Conservation (phyloP, 2,113 vertebrate genomes). For the Delphinus delphis region DNA sequence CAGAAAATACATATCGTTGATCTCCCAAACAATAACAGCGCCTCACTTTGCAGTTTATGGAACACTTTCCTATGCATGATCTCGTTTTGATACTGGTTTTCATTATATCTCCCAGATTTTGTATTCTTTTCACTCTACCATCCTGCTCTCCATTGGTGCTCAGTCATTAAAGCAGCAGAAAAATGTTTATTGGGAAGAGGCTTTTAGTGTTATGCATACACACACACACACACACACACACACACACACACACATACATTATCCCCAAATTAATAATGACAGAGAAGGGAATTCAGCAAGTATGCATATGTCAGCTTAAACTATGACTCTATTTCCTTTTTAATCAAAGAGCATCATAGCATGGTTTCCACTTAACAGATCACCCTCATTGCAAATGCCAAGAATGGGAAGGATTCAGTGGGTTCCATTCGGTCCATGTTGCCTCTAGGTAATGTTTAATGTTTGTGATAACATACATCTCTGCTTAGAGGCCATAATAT, state of each 20-base stretch:
- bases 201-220: not conserved
- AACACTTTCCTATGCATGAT: not conserved
- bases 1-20: not conserved
- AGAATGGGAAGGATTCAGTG: not conserved
- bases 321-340: not conserved
- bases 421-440: not conserved
- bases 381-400: not conserved
- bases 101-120: not conserved
- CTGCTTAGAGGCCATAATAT: not conserved
- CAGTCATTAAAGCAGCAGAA: not conserved
- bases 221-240: not conserved
- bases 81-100: not conserved
- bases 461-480: not conserved
- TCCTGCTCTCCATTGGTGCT: not conserved
- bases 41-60: not conserved
- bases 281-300: not conserved
- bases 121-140: not conserved
- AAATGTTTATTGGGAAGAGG: not conserved
- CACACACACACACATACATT: not conserved
- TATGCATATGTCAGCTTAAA: not conserved
- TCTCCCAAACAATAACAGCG: not conserved
- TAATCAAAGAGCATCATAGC: not conserved
- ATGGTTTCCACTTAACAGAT: not conserved
- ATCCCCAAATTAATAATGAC: not conserved
- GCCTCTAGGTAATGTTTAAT: not conserved